Base-by-base conservation (phyloP, 2,113 vertebrate genomes). In the Protomyctophum bolini region DNA sequence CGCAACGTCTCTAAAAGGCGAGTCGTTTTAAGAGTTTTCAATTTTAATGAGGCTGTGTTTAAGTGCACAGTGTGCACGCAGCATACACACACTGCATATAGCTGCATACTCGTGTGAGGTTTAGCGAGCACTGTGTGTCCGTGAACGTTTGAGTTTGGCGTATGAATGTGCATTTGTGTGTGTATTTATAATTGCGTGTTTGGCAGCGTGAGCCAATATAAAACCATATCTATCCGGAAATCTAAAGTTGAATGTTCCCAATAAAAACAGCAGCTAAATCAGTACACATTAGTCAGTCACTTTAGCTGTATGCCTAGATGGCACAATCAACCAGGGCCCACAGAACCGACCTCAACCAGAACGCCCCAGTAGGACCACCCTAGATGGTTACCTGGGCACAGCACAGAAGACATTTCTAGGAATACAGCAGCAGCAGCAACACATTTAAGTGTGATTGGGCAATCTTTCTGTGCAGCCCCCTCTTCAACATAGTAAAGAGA, bases 181-280 rank as follows among this genome's bases (percentile, higher is more conserved):
- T 72, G 55, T 82, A 78, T 90, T 88, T 86, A 83, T 84, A 86
- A 81, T 72, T 76, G 68, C 84, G 76, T 83, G 79, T 82, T 90
- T 88, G 87, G 82, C 80, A 77, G 33, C 66, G 68, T 29, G 75
- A 56, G 61, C 68, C 54, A 50, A 71, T 75, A 50, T 83, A 79
- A 81, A 84, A 82, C 70, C 77, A 48, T 78, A 87, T 90, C 85
- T 82, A 74, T 80, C 68, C 67, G 59, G 63, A 77, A 79, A 79
- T 88, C 83, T 89, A 72, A 79, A 83, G 83, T 61, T 73, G 69
- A 71, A 82, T 78, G 72, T 90, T 87, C 70, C 75, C 72, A 75
- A 71, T 84, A 82, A 88, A 85, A 86, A 63, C 76, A 77, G 46
- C 28, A 72, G 80, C 84, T 87, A 88, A 87, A 88, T 86, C 75